These are phyloP conservation scores for Brachionus rubens DNA, from an alignment of 1,140 invertebrate genomes.

Conservation along the genomic window DNA sequence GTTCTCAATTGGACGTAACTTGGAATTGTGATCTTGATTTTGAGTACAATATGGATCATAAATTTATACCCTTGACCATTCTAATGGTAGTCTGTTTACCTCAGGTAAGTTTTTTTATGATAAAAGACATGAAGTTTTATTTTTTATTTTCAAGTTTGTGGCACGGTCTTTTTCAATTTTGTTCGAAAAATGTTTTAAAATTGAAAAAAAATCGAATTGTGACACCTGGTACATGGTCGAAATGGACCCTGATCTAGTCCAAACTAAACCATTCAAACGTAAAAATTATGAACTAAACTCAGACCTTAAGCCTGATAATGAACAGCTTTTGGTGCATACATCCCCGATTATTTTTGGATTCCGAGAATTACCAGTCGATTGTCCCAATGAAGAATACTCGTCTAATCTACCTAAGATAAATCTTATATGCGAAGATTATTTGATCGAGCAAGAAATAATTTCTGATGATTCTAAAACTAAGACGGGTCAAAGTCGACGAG, in stretches of 20 bases:
- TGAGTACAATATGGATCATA: conserved; percentile 28
- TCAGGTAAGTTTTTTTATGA: background rate
- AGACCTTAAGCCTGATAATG: background rate
- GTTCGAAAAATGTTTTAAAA: background rate
- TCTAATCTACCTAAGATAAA: background rate
- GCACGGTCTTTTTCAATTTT: conserved; percentile 6
- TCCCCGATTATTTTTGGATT: conserved; percentile 14
- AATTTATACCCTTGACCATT: conserved; percentile 17
- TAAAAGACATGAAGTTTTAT: background rate
- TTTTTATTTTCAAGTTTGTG: conserved; percentile 13
- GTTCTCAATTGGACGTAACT: background rate
- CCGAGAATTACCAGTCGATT: conserved; percentile 26
- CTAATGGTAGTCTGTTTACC: conserved; percentile 27
- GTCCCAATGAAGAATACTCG: background rate
- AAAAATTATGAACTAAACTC: background rate
- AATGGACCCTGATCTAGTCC: background rate
- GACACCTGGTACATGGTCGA: conserved; percentile 10
- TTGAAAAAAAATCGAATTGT: background rate
- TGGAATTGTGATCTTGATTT: conserved; percentile 30
- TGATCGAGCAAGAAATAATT: background rate
- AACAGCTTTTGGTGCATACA: background rate
- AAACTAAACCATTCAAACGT: background rate
- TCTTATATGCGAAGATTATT: background rate
- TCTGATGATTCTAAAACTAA: no score
- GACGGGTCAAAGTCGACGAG: background rate